Percentiles rank a stretch among this genome's conserved stretches.
phyloP scores from a whole-genome alignment of 2,797 vertebrate genomes.

The Tinamus major region DNA sequence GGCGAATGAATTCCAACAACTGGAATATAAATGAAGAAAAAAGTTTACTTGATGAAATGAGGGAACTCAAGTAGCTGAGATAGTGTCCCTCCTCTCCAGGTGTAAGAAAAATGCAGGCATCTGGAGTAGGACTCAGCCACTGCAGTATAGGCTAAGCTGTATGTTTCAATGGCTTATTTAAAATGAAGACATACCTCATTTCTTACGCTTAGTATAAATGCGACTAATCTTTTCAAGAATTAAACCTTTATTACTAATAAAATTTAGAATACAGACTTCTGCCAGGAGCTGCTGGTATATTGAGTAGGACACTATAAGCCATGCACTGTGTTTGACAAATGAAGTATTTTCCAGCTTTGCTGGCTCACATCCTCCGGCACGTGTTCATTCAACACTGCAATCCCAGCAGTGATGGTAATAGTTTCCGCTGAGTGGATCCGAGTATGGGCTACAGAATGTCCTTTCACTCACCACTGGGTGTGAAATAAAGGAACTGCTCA shows the following conservation, averaged over 20 bases:
- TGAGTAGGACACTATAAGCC: neutral
- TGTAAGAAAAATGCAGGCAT: neutral
- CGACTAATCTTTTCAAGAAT: neutral
- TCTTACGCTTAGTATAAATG: neutral
- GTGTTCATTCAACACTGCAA: neutral
- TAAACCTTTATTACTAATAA: neutral
- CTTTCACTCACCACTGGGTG: constrained; percentile 2
- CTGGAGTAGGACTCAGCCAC: neutral
- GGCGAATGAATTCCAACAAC: constrained; percentile 37
- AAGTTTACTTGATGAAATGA: constrained; percentile 21
- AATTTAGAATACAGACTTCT: neutral
- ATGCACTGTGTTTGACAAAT: neutral
- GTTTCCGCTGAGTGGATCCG: neutral
- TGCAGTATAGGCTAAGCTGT: neutral
- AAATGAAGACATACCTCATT: neutral
- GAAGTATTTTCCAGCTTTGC: neutral
- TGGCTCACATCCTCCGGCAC: neutral
- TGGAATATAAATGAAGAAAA: constrained; percentile 36
- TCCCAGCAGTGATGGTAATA: neutral
- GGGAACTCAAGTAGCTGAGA: neutral
- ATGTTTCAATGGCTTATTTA: neutral
- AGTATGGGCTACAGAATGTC: neutral
- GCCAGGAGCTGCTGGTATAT: neutral
- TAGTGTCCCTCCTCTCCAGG: neutral
- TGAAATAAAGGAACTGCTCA: constrained; percentile 51